Percentiles rank a stretch among this genome's conserved stretches.
Conservation (phyloP, 2,797 vertebrate genomes). For the Ctenosaura bakeri region DNA sequence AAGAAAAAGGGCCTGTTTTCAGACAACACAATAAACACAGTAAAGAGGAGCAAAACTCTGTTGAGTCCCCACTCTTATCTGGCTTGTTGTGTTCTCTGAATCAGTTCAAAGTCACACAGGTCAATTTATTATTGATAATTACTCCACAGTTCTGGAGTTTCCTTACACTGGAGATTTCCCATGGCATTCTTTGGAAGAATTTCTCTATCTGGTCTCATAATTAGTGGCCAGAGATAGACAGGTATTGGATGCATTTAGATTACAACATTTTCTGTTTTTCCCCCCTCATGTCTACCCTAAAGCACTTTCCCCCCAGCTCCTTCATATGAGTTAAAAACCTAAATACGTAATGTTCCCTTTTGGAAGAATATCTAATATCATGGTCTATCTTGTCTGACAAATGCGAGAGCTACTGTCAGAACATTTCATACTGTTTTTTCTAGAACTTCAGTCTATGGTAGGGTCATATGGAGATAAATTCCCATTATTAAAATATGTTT, state of each 20-base stretch:
- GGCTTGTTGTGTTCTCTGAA: background rate
- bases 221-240: background rate
- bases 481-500: too few species aligned
- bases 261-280: background rate
- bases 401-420: background rate
- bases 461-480: too few species aligned
- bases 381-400: background rate
- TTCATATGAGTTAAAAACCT: background rate
- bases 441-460: too few species aligned
- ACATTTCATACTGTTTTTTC: too few species aligned
- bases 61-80: background rate
- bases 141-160: background rate
- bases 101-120: background rate
- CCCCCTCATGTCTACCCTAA: background rate
- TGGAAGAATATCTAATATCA: background rate
- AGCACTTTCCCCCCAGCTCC: background rate
- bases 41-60: background rate
- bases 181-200: background rate
- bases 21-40: background rate
- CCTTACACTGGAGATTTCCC: background rate
- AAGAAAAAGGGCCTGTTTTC: background rate
- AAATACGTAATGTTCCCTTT: background rate
- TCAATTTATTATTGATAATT: background rate
- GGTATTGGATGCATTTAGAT: background rate
- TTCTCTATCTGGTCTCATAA: background rate